Conservation (phyloP, 2,888 invertebrate species). For the Caenorhabditis virilis region DNA sequence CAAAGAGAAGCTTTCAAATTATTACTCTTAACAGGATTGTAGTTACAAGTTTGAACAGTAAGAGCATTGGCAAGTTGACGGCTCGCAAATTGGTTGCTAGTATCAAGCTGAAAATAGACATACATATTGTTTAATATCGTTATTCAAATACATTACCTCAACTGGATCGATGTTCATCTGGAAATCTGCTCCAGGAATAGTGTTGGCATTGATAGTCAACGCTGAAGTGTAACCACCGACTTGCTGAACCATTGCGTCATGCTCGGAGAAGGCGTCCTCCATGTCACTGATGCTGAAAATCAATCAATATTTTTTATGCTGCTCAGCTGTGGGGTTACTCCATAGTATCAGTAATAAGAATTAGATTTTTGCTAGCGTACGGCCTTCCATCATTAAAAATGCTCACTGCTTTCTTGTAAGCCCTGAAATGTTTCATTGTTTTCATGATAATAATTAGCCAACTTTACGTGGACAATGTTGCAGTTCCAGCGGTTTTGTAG, state of each 20-base stretch:
- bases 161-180: conserved; percentile 14
- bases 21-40: conserved; percentile 14
- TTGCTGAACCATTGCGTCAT: conserved; percentile 17
- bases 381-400: conserved; percentile 25
- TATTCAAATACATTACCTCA: conserved; percentile 1
- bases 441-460: not conserved
- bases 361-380: conserved; percentile 34
- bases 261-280: conserved; percentile 22
- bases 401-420: conserved; percentile 31
- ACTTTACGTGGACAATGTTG: conserved; percentile 20
- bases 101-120: conserved; percentile 5
- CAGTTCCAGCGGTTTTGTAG: conserved; percentile 17
- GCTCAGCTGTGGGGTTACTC: conserved; percentile 36
- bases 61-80: conserved; percentile 25
- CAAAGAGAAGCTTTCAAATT: not conserved
- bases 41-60: conserved; percentile 13
- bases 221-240: conserved; percentile 34
- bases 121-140: not conserved
- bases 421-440: conserved; percentile 17
- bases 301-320: no score
- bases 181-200: conserved; percentile 31
- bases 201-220: conserved; percentile 12
- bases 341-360: conserved; percentile 36
- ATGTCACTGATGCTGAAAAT: conserved; percentile 21
- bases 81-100: conserved; percentile 9